These are phyloP conservation scores for Caenorhabditis becei DNA, from an alignment of 2,888 invertebrate species.

Conservation along the genomic window DNA sequence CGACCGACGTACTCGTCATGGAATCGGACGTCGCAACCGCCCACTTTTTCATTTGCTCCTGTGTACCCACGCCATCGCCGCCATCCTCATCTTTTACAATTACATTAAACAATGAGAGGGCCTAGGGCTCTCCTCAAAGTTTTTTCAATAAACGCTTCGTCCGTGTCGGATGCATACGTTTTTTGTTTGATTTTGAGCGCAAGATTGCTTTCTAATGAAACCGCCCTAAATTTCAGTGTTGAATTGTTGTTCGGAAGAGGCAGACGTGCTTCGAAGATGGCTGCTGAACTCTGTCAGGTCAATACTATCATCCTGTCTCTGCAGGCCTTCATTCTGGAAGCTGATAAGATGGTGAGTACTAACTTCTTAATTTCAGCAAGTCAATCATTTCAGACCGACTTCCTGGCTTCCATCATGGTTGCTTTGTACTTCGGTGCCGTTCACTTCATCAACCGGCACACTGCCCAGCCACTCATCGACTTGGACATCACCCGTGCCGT, in stretches of 20 bases:
- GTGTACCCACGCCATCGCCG: not conserved
- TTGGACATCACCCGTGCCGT: not conserved
- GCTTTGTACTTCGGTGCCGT: conserved; percentile 4
- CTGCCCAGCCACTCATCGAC: not conserved
- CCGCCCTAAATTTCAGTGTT: not conserved
- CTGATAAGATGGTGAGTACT: conserved; percentile 14
- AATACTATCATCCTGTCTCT: not conserved
- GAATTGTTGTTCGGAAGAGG: not conserved
- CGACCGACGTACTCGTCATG: conserved; percentile 24
- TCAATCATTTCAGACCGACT: conserved; percentile 6
- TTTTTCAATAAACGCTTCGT: not conserved
- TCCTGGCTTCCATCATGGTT: conserved; percentile 4
- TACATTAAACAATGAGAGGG: conserved; percentile 25
- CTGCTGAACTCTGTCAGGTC: not conserved
- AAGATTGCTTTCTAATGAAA: not conserved
- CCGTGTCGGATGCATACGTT: not conserved
- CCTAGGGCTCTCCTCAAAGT: not conserved
- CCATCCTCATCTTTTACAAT: conserved; percentile 18
- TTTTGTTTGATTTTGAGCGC: not conserved
- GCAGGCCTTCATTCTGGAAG: conserved; percentile 7
- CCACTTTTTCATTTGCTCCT: conserved; percentile 35
- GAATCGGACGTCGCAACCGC: conserved; percentile 17
- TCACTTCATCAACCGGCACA: conserved; percentile 5
- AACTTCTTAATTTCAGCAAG: not conserved
- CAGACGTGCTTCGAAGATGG: not conserved